Conservation (phyloP, 2,113 vertebrate species). For the Monarcha castaneiventris region DNA sequence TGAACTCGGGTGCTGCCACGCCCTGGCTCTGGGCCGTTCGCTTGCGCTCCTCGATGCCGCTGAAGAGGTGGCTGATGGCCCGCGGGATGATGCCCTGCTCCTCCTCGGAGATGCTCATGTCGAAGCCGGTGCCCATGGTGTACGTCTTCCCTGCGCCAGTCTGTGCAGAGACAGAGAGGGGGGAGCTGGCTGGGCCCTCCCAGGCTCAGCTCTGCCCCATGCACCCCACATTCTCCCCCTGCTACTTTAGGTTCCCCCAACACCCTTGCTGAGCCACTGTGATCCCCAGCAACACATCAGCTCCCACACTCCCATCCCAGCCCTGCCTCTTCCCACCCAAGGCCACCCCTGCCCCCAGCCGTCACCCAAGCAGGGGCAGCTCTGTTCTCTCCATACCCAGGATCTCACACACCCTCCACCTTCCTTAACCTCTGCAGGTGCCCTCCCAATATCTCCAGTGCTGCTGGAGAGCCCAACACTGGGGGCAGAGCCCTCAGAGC, state of each 20-base stretch:
- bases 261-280: not conserved
- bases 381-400: not conserved
- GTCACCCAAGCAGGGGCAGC: not conserved
- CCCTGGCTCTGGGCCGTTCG: constrained; percentile 74
- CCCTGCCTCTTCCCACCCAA: not conserved
- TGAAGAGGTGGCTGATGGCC: constrained; percentile 90
- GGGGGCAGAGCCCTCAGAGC: not conserved
- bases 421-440: no score
- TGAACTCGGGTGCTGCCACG: constrained; percentile 83
- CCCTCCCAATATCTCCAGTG: not conserved
- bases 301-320: not conserved
- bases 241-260: not conserved
- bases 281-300: not conserved
- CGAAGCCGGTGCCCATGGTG: constrained; percentile 96
- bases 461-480: no score
- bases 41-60: constrained; percentile 83
- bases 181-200: not conserved
- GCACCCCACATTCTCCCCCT: not conserved
- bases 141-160: constrained; percentile 95
- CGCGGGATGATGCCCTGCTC: constrained; percentile 93
- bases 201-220: not conserved
- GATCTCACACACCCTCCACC: not conserved
- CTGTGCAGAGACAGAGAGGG: constrained; percentile 53
- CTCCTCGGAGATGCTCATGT: constrained; percentile 73
- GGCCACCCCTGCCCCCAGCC: not conserved